Evolutionary conservation across 2,888 invertebrate species (phyloP), one percentile per base, ranked within the genome.

Genomic region (Leucozona laternaria): DNA sequence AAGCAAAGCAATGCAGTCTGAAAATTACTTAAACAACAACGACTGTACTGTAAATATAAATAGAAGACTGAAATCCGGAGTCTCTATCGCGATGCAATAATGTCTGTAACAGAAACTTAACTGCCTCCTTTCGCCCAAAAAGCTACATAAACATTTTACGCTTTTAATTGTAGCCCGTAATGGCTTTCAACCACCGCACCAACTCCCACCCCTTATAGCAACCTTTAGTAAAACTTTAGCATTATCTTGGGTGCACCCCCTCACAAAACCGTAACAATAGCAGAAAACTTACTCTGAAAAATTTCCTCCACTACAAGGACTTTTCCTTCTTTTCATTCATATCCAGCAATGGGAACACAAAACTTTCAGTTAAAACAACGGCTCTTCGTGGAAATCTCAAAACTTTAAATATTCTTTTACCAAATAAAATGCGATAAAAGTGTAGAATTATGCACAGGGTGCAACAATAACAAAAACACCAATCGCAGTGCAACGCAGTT

Each of bases 131-230:
- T 53, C 28, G 28, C 10, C n/a, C 60, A 22, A 48, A 37, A 68
- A 58, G 68, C 72, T 72, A 70, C 80, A 80, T 81, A 85, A 81
- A 85, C 73, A 81, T 85, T 81, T 85, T 70, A 78, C 57, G 77
- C 48, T 81, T 85, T 85, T 85, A 85, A 80, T 85, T 85, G 85
- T 62, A 53, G 5, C 37, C 78, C 45, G 70, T 85, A 85, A 85
- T 85, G 85, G 77, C 50, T 78, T 81, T 64, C 76, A 17, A 34
- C 53, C 28, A 15, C 25, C 37, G n/a, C n/a, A n/a, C 45, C 10
- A 3, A 4, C 2, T 20, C 20, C 45, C 53, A 15, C 6, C 1
- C 45, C 6, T 3, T 17, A 4, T 7, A 2, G 2, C n/a, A n/a
- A 62, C 6, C 8, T 17, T 1, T 7, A 2, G 2, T 11, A n/a